Evolutionary conservation across 92 coral and sea anemone genomes (phyloP).

Genomic region (Actinostola sp.): DNA sequence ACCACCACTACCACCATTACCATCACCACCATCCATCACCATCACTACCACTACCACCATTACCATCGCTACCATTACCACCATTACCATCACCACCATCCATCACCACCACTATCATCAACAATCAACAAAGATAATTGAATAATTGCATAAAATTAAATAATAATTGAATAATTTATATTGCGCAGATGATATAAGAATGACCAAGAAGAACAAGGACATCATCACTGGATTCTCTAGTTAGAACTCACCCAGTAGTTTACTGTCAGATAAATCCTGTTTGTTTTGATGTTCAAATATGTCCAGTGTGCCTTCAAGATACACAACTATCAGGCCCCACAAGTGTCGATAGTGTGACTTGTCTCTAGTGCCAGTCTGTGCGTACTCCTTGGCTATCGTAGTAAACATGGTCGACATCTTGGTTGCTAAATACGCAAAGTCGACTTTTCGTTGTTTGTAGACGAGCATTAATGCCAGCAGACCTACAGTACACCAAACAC

Average conservation of each 20-base stretch:
- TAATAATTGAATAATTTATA: too few species aligned
- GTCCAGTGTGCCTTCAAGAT: slow-evolving; percentile 82
- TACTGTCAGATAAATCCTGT: slow-evolving; percentile 70
- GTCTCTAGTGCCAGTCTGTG: slow-evolving; percentile 32
- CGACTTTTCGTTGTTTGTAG: slow-evolving; percentile 76
- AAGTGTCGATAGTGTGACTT: slow-evolving; percentile 68
- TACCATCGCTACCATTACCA: too few species aligned
- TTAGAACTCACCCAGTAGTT: slow-evolving; percentile 70
- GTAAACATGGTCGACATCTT: slow-evolving; percentile 71
- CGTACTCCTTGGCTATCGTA: slow-evolving; percentile 39
- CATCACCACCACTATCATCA: too few species aligned
- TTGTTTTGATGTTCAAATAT: slow-evolving; percentile 85
- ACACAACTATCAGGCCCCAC: slow-evolving; percentile 83
- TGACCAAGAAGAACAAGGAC: too few species aligned
- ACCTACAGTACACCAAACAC: slow-evolving; percentile 49
- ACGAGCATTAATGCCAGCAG: slow-evolving; percentile 81
- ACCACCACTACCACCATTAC: too few species aligned
- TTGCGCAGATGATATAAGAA: not conserved
- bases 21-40: too few species aligned
- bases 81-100: too few species aligned
- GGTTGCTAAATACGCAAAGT: slow-evolving; percentile 72
- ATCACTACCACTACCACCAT: too few species aligned
- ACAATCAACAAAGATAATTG: too few species aligned
- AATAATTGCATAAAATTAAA: too few species aligned
- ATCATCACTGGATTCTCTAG: too few species aligned